Evolutionary conservation across 2,113 vertebrate genomes (phyloP), one percentile per base, ranked within the genome.

Genomic region (Andinoacara biseriatus): DNA sequence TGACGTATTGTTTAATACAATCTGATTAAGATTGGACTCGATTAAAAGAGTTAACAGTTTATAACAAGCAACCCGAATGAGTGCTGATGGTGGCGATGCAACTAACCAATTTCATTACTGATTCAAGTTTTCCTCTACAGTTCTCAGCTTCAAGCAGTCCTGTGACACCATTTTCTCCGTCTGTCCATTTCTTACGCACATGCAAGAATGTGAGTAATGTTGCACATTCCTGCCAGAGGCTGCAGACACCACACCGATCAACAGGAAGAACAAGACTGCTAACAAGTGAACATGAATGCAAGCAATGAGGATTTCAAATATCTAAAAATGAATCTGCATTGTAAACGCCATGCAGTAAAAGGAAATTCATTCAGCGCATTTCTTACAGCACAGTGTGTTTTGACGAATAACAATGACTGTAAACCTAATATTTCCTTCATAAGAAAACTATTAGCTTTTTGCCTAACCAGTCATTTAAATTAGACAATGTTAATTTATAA

Each of bases 251-350:
- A 31, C 2, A 49, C 20, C 10, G 26, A 61, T 78, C 20, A 5
- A 63, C 76, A 56, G 24, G 72, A 75, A 38, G 72, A 75, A 58
- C 72, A 24, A 58, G 72, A 75, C 72, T 35, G 0, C 33, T 75
- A 24, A 1, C 52, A 22, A 22, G 52, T 57, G 57, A 38, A 15
- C 20, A 74, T 57, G 31, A 74, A 57, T 2, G 13, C 56, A 35
- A 72, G 20, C 17, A 54, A 54, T 54, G 26, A 46, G 67, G 67
- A 72, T n/a, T 54, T 72, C 24, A 75, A 75, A 75, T 75, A 24
- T 75, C 72, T 57, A 38, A 54, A 54, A 54, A 54, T 33, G 46
- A 57, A 38, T 58, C n/a, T 24, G 14, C 31, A 75, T 24, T 54
- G 10, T 18, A 22, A 57, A 29, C 14, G 61, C 1, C 35, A 10